Base-by-base conservation (phyloP, 2,113 vertebrate species). In the Crotophaga sulcirostris region DNA sequence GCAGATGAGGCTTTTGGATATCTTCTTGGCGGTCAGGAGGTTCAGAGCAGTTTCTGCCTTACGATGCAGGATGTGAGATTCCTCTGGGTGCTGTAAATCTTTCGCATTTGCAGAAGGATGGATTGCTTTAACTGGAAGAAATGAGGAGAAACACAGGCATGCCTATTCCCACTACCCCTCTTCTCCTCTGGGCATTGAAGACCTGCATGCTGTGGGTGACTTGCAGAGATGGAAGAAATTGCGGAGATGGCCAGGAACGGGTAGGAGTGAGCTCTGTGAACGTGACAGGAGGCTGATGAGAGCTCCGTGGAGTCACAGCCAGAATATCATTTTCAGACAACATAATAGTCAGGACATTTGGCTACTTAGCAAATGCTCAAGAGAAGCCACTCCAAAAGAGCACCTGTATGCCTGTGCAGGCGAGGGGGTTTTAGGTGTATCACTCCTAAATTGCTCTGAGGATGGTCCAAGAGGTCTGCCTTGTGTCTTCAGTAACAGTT, bases 101-200 rank as follows among this genome's bases (percentile, higher is more conserved):
- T 73, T 63, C 44, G 18, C 44, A 47, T 51, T 84, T 94, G 42
- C 33, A 55, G 68, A 2, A 3, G 26, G 28, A 51, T 81, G 47
- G 29, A 66, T 80, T 90, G 47, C 19, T 86, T 44, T 74, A 29
- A 34, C 51, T 92, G 60, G 51, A 72, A n/a, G 63, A 84, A 45
- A 67, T 59, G 49, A 87, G 15, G 3, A 14, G 52, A 26, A 68
- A 56, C 44, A n/a, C 9, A 84, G 60, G 38, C 33, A 3, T 63
- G 13, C 25, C 11, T 20, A 11, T 49, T 9, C 6, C 11, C 11
- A 11, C 4, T 26, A 13, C 1, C 15, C 0, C 0, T 44, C 51
- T 56, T 62, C 14, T 81, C 17, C 40, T 64, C 33, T 1, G 17
- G 33, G 6, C 0, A 0, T 1, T 45, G 62, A 60, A 84, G 55